Evolutionary conservation across 2,888 invertebrate genomes (phyloP).

Genomic region (Lochmaea capreae): DNA sequence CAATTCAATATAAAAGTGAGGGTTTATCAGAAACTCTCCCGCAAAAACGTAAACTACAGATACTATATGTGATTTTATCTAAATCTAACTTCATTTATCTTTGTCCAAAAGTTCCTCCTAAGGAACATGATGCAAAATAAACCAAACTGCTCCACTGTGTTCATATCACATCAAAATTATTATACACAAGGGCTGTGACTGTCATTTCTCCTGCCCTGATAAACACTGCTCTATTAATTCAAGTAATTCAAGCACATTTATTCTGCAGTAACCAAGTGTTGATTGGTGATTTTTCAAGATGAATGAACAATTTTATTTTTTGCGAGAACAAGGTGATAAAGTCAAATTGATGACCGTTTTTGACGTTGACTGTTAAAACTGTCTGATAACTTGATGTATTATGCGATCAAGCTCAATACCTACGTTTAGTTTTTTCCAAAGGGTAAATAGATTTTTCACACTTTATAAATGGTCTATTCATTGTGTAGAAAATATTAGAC

Average conservation of each 20-base stretch:
- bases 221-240: slow-evolving; percentile 8
- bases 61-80: too few species aligned
- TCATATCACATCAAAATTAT: not conserved
- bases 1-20: too few species aligned
- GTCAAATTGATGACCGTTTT: slow-evolving; percentile 15
- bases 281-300: slow-evolving; percentile 20
- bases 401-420: not conserved
- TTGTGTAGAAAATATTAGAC: not conserved
- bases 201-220: slow-evolving; percentile 6
- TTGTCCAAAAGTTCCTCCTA: too few species aligned
- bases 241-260: slow-evolving; percentile 17
- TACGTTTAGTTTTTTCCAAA: not conserved
- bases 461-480: not conserved
- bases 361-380: not conserved
- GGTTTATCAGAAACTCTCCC: too few species aligned
- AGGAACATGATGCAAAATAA: too few species aligned
- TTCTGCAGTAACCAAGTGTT: slow-evolving; percentile 9
- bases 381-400: slow-evolving; percentile 2
- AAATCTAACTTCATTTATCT: too few species aligned
- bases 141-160: not conserved
- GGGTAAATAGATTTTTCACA: not conserved
- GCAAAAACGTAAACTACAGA: too few species aligned
- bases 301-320: slow-evolving; percentile 13
- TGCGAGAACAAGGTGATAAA: slow-evolving; percentile 2
- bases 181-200: slow-evolving; percentile 12